phyloP scores from a whole-genome alignment of 2,888 invertebrate genomes.

The Mallateleia sp. region DNA sequence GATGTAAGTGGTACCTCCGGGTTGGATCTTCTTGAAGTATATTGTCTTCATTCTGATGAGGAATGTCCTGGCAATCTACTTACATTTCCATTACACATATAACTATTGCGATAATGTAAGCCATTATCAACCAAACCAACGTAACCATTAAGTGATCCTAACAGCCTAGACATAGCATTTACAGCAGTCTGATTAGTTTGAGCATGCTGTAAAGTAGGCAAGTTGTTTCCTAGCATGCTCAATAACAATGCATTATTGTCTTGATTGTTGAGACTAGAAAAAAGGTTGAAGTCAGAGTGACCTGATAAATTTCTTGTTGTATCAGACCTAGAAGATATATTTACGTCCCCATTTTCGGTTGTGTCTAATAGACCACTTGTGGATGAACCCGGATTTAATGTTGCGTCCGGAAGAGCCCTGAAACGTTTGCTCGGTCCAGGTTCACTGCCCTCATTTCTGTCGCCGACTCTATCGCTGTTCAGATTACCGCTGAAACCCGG shows the following conservation, averaged over 20 bases:
- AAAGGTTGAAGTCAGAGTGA: constrained; percentile 83
- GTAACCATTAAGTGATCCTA: constrained; percentile 30
- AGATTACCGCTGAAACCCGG: constrained; percentile 82
- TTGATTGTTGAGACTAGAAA: constrained; percentile 83
- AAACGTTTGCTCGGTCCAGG: too few species aligned
- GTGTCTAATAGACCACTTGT: too few species aligned
- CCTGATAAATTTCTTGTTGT: constrained; percentile 56
- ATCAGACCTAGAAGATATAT: constrained; percentile 14
- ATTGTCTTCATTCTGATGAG: too few species aligned
- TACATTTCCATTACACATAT: too few species aligned
- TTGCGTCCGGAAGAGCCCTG: too few species aligned
- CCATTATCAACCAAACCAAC: too few species aligned
- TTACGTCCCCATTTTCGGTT: constrained; percentile 40
- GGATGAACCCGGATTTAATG: too few species aligned
- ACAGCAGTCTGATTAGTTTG: too few species aligned
- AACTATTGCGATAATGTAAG: too few species aligned
- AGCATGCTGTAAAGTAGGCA: constrained; percentile 79
- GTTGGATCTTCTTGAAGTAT: constrained; percentile 32
- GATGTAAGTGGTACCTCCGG: constrained; percentile 42
- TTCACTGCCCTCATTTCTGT: too few species aligned
- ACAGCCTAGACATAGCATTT: constrained; percentile 25
- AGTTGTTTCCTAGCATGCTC: constrained; percentile 63
- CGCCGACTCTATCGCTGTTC: constrained; percentile 46
- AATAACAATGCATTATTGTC: constrained; percentile 81
- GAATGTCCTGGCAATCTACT: too few species aligned